Evolutionary conservation across 1,140 invertebrate genomes (phyloP).

Genomic region (Pseudachorutes palmiensis): DNA sequence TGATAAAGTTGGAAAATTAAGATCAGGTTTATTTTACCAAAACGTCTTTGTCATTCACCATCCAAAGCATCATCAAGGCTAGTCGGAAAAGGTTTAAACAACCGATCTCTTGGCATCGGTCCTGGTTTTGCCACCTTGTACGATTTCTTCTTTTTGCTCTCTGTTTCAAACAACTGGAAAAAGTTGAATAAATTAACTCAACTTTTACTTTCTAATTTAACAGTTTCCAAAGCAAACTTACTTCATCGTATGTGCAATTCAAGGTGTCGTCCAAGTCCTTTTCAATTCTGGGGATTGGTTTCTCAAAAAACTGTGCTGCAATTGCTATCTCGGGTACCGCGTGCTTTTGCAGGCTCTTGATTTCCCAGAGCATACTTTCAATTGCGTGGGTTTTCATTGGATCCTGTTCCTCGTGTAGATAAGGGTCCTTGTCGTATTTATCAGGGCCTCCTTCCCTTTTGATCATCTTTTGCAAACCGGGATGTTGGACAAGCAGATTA

Average conservation of each 20-base stretch:
- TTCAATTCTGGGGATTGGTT: constrained; percentile 57
- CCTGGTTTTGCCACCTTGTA: not conserved
- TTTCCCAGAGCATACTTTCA: constrained; percentile 85
- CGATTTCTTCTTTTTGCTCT: not conserved
- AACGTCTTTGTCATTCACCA: not conserved
- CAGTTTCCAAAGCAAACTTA: too few relatives aligned
- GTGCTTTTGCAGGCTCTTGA: constrained; percentile 65
- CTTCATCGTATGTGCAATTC: constrained; percentile 52
- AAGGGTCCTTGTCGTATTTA: constrained; percentile 61
- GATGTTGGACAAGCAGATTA: constrained; percentile 80
- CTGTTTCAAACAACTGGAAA: not conserved
- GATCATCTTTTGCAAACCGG: constrained; percentile 67
- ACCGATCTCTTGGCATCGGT: not conserved
- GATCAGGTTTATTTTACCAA: not conserved
- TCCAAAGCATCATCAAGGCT: not conserved
- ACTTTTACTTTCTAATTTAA: too few relatives aligned
- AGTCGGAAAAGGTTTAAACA: not conserved
- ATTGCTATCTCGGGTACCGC: constrained; percentile 60
- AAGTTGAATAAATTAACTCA: not conserved
- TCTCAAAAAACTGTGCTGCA: constrained; percentile 59
- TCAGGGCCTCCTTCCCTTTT: constrained; percentile 42
- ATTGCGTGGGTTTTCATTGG: constrained; percentile 67
- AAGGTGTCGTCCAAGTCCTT: constrained; percentile 56
- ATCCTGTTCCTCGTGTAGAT: constrained; percentile 67
- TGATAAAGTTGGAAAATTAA: not conserved